Evolutionary conservation across 92 coral and sea anemone species (phyloP).

Genomic region (Epizoanthus fatuus): DNA sequence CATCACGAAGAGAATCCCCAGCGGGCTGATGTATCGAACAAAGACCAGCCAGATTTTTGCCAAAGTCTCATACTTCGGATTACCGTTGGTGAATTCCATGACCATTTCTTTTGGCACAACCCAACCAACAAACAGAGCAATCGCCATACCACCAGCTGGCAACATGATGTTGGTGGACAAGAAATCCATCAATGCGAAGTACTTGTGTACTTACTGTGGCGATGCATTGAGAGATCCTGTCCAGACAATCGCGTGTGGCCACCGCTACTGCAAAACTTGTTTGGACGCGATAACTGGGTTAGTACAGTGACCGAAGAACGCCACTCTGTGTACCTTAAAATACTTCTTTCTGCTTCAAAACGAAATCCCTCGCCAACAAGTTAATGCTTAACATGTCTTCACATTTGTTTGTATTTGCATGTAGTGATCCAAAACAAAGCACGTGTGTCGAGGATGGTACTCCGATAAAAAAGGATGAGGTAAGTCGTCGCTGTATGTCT

Average conservation of each 20-base stretch:
- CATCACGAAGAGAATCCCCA: no score
- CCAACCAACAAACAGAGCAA: no score
- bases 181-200: conserved; percentile 20
- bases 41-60: no score
- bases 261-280: conserved; percentile 38
- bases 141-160: no score
- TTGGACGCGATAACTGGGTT: not conserved
- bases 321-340: not conserved
- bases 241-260: conserved; percentile 47
- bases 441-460: conserved; percentile 5
- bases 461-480: not conserved
- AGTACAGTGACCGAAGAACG: not conserved
- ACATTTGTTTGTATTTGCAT: not conserved
- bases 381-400: not conserved
- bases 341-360: not conserved
- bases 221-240: conserved; percentile 7
- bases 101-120: no score
- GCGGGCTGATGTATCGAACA: no score
- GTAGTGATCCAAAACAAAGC: conserved; percentile 8
- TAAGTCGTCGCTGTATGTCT: not conserved
- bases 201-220: conserved; percentile 28
- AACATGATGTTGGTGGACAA: no score
- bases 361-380: not conserved
- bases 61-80: no score
- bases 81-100: no score